Conservation (phyloP, 2,888 invertebrate genomes). For the Nesidiocoris tenuis region DNA sequence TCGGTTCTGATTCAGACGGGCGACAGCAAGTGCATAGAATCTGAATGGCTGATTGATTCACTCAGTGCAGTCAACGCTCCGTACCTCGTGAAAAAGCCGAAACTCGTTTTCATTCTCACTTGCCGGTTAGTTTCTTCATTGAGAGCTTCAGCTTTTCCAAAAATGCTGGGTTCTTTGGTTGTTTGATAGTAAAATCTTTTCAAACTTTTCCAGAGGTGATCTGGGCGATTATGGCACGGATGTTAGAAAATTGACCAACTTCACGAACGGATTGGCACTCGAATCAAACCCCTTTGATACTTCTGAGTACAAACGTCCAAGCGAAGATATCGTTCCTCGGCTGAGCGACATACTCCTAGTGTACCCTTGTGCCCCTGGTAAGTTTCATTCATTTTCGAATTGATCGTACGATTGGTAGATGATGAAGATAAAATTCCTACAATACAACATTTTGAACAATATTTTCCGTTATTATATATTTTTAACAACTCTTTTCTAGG, state of each 20-base stretch:
- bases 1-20: slow-evolving; percentile 2
- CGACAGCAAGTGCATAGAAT: slow-evolving; percentile 5
- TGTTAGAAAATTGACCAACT: not conserved
- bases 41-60: slow-evolving; percentile 17
- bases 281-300: not conserved
- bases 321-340: not conserved
- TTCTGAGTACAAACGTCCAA: not conserved
- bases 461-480: too few species aligned
- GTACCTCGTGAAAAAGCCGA: slow-evolving; percentile 22
- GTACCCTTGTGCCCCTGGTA: slow-evolving; percentile 33
- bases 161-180: not conserved
- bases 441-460: too few species aligned
- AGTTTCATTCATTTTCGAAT: not conserved
- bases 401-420: too few species aligned
- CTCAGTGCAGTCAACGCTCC: slow-evolving; percentile 4
- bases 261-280: not conserved
- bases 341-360: slow-evolving; percentile 22
- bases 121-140: slow-evolving; percentile 14
- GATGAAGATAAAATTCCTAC: too few species aligned
- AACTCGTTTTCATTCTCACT: slow-evolving; percentile 28
- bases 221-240: slow-evolving; percentile 1
- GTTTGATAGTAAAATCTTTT: not conserved
- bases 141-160: too few species aligned
- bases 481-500: too few species aligned
- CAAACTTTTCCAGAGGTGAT: slow-evolving; percentile 8